These are phyloP conservation scores for Psophia crepitans DNA, from an alignment of 2,113 vertebrate species.

Conservation along the genomic window DNA sequence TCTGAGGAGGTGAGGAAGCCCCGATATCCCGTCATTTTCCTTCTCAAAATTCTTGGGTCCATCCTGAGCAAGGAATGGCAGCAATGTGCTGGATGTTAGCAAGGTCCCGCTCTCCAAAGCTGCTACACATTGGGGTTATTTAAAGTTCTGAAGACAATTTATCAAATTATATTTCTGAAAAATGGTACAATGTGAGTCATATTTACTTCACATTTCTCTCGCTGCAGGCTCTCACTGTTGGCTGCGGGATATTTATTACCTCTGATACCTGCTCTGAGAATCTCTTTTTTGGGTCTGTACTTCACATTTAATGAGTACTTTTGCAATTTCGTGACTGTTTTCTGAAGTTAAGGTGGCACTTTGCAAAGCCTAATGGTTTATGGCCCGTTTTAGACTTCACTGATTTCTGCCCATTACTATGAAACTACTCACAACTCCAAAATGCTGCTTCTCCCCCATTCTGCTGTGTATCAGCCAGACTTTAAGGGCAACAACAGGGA, in stretches of 20 bases:
- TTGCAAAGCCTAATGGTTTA: background rate
- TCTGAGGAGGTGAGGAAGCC: background rate
- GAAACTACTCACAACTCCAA: background rate
- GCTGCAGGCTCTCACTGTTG: background rate
- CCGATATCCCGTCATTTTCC: background rate
- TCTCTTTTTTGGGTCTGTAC: slow-evolving; percentile 4
- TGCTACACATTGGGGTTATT: background rate
- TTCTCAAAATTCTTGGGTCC: background rate
- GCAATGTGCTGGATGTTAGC: background rate
- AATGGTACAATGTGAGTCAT: background rate
- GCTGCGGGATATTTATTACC: slow-evolving; percentile 4
- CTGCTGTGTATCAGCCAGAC: background rate
- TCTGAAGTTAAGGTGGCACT: slow-evolving; percentile 30
- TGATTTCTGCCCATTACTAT: background rate
- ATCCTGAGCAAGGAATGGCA: background rate
- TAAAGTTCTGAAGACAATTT: slow-evolving; percentile 3
- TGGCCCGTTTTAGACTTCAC: background rate
- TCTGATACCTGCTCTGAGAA: background rate
- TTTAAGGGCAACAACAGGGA: background rate
- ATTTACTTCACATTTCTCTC: slow-evolving; percentile 24
- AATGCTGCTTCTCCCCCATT: background rate
- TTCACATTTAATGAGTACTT: slow-evolving; percentile 47
- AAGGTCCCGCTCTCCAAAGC: background rate
- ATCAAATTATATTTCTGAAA: slow-evolving; percentile 31
- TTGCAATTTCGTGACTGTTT: slow-evolving; percentile 35